Evolutionary conservation across 1,140 invertebrate species (phyloP).

Genomic region (Phymastichus coffea): DNA sequence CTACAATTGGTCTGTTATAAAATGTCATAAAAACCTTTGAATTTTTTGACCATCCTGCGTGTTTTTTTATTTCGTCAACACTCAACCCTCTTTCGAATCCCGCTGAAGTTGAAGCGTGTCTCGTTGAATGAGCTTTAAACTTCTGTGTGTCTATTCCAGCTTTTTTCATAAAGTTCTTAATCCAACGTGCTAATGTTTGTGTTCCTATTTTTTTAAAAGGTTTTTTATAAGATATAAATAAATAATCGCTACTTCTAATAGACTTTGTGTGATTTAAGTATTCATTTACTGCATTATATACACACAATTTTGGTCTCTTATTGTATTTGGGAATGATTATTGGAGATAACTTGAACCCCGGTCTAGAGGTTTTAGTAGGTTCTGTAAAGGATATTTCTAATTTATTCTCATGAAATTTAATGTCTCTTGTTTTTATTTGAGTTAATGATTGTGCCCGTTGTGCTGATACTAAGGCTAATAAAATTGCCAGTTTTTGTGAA

Average conservation of each 20-base stretch:
- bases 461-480: constrained; percentile 31
- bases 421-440: constrained; percentile 25
- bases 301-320: constrained; percentile 3
- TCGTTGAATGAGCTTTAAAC: constrained; percentile 30
- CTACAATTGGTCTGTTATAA: constrained; percentile 31
- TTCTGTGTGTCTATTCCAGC: constrained; percentile 28
- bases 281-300: neutral
- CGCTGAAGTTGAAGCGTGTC: constrained; percentile 35
- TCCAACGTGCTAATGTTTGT: constrained; percentile 21
- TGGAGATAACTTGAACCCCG: neutral
- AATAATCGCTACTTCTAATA: constrained; percentile 6
- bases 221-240: neutral
- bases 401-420: neutral
- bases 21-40: constrained; percentile 32
- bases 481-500: constrained; percentile 20
- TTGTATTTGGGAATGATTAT: constrained; percentile 5
- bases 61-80: constrained; percentile 29
- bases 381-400: constrained; percentile 27
- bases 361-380: constrained; percentile 31
- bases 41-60: constrained; percentile 32
- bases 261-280: constrained; percentile 23
- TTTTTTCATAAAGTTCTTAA: constrained; percentile 15
- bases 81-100: constrained; percentile 29
- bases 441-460: constrained; percentile 30
- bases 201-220: no score